Conservation (phyloP, 2,113 vertebrate species). For the Mormyrus iriodes region DNA sequence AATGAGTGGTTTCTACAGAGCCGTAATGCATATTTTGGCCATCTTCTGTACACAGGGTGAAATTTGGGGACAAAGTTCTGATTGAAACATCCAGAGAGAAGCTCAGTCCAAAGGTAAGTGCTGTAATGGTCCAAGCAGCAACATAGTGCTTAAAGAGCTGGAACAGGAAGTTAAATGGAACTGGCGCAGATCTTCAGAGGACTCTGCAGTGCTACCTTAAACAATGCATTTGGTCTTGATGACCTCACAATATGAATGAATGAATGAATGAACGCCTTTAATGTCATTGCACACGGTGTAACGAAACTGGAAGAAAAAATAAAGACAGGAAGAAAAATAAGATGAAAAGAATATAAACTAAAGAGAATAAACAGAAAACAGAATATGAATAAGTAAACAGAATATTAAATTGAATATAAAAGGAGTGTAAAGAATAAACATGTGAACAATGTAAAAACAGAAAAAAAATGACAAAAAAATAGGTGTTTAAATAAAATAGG, state of each 20-base stretch:
- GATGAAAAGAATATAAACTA: background rate
- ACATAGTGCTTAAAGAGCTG: background rate
- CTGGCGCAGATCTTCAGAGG: background rate
- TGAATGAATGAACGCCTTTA: background rate
- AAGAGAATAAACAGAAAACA: background rate
- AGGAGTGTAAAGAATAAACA: background rate
- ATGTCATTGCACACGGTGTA: background rate
- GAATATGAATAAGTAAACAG: background rate
- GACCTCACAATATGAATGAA: background rate
- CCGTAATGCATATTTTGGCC: background rate
- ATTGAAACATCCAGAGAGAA: constrained; percentile 57
- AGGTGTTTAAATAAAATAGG: background rate
- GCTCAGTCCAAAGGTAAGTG: constrained; percentile 54
- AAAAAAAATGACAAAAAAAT: background rate
- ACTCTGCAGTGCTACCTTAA: background rate
- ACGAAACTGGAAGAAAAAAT: background rate
- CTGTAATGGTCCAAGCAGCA: background rate
- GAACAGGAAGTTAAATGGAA: background rate
- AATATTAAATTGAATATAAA: background rate
- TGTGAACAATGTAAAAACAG: background rate
- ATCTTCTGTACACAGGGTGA: constrained; percentile 45
- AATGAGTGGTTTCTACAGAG: background rate
- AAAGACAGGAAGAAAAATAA: background rate
- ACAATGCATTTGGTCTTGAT: background rate
- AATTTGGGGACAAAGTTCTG: constrained; percentile 50